Evolutionary conservation across 2,888 invertebrate species (phyloP), one percentile per base, ranked within the genome.

Genomic region (Marasmarcha lunaedactyla): DNA sequence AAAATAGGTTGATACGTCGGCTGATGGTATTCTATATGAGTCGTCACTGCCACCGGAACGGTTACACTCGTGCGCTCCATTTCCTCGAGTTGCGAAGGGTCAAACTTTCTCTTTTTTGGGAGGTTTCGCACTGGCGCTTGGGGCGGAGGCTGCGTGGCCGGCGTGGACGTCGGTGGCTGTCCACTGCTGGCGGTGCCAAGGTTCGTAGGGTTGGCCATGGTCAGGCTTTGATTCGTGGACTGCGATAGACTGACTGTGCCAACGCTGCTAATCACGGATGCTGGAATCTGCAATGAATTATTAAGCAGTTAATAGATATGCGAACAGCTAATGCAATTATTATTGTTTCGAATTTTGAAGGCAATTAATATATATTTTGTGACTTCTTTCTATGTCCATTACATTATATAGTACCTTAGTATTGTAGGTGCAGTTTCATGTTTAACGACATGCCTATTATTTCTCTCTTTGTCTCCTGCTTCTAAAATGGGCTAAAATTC

Each of bases 21-120:
- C 14, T 60, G 57, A 41, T 64, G 66, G 48, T 72, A 79, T 36
- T 79, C 77, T 11, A 66, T 39, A 0, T 63, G 57, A 13, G 12
- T 11, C n/a, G n/a, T n/a, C n/a, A n/a, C n/a, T n/a, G n/a, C n/a
- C 33, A 33, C 33, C 33, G 25, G 25, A 5, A 63, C 64, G 7
- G 67, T 64, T 52, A 77, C 73, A 46, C 74, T 85, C 50, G 72
- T 76, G 36, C 84, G 78, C 55, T 86, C 86, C 52, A 86, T 85
- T 56, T 90, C 90, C 68, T 93, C 93, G 42, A 92, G 76, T 57
- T 92, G 91, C 35, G 91, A 89, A 35, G 90, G 90, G 70, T 91
- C 90, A 62, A 90, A 93, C 77, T 95, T 95, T 47, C 97, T 88
- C 78, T 97, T 97, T 78, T 97, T 97, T 42, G 97, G 97, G 64